Evolutionary conservation across 2,888 invertebrate genomes (phyloP).

Genomic region (Polyommatus icarus): DNA sequence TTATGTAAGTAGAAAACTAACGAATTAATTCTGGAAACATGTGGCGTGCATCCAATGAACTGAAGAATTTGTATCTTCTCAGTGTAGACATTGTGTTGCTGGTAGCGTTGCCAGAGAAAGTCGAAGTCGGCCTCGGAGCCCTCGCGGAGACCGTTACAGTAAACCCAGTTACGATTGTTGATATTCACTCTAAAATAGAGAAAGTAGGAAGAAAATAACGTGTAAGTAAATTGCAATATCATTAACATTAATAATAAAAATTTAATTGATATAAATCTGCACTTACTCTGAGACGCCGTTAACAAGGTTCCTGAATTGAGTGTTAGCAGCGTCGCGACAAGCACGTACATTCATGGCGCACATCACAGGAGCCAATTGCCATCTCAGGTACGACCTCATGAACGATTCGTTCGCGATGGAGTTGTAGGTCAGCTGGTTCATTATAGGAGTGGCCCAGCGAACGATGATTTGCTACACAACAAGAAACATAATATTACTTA

Average conservation of each 20-base stretch:
- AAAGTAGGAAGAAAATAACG: background rate
- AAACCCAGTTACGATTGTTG: slow-evolving; percentile 83
- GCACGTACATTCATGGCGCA: slow-evolving; percentile 52
- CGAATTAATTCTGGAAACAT: slow-evolving; percentile 72
- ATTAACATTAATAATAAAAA: background rate
- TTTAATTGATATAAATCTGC: background rate
- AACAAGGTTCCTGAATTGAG: slow-evolving; percentile 51
- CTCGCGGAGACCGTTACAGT: slow-evolving; percentile 85
- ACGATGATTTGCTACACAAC: slow-evolving; percentile 50
- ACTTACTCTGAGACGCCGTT: slow-evolving; percentile 51
- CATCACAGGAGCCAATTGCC: slow-evolving; percentile 61
- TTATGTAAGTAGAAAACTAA: slow-evolving; percentile 1
- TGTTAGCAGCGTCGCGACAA: slow-evolving; percentile 52
- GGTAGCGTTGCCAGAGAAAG: slow-evolving; percentile 82
- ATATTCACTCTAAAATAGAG: slow-evolving; percentile 54
- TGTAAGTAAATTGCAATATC: background rate
- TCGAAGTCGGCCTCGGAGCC: slow-evolving; percentile 83
- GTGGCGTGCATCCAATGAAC: slow-evolving; percentile 84
- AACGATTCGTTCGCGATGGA: slow-evolving; percentile 52
- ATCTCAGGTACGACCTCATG: slow-evolving; percentile 65
- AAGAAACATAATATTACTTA: background rate
- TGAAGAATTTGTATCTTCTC: slow-evolving; percentile 84
- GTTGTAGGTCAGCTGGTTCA: slow-evolving; percentile 53
- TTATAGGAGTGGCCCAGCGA: slow-evolving; percentile 54
- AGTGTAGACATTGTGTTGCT: slow-evolving; percentile 80